Percentiles rank a stretch among this genome's conserved stretches.
Conservation (phyloP, 2,113 vertebrate genomes). For the Brachyistius frenatus region DNA sequence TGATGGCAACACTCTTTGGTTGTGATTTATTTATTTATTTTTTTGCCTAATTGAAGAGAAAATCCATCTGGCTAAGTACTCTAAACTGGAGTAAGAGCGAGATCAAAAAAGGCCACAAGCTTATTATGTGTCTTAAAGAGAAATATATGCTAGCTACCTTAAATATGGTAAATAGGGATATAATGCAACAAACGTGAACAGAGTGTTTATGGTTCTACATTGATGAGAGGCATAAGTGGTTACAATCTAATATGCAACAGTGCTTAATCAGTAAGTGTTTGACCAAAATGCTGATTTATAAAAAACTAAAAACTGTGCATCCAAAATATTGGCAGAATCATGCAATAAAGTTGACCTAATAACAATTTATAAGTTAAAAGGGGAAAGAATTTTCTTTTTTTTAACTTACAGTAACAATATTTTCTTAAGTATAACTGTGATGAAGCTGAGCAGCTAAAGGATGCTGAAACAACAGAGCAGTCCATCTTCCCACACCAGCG, state of each 20-base stretch:
- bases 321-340: slow-evolving; percentile 62
- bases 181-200: slow-evolving; percentile 40
- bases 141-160: slow-evolving; percentile 41
- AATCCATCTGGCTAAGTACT: slow-evolving; percentile 35
- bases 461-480: slow-evolving; percentile 47
- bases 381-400: slow-evolving; percentile 30
- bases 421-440: slow-evolving; percentile 52
- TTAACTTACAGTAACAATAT: slow-evolving; percentile 72
- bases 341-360: slow-evolving; percentile 62
- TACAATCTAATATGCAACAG: slow-evolving; percentile 68
- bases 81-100: slow-evolving; percentile 48
- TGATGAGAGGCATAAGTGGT: slow-evolving; percentile 71
- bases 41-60: slow-evolving; percentile 50
- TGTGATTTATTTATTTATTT: slow-evolving; percentile 23
- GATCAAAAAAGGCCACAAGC: slow-evolving; percentile 74
- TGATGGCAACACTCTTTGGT: slow-evolving; percentile 63
- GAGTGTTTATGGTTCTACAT: slow-evolving; percentile 23
- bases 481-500: slow-evolving; percentile 38
- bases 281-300: slow-evolving; percentile 48
- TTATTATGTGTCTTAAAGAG: slow-evolving; percentile 34
- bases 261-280: slow-evolving; percentile 36
- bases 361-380: slow-evolving; percentile 61
- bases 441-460: slow-evolving; percentile 44
- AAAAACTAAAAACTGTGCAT: slow-evolving; percentile 57
- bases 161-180: slow-evolving; percentile 36